Base-by-base conservation (phyloP, 2,113 vertebrate genomes). In the Sander lucioperca region DNA sequence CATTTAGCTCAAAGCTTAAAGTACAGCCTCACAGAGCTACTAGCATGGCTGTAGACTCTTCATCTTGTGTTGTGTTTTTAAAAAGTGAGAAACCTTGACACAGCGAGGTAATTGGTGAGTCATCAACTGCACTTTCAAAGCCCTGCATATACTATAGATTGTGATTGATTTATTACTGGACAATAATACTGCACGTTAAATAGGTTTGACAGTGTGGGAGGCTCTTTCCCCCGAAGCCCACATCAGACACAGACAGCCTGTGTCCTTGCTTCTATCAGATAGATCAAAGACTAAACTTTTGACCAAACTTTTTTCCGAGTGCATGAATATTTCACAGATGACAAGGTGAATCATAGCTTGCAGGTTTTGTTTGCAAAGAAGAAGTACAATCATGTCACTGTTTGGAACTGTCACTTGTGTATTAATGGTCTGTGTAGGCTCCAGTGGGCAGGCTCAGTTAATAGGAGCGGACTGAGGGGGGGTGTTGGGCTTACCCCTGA, bases 261-360 rank as follows among this genome's bases (percentile, higher is more conserved):
- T 91, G 87, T 86, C 89, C 88, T 90, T 91, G 87, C 77, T 83
- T 66, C 81, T n/a, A 83, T 85, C 80, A 81, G 7, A 75, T n/a
- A 45, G 63, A 91, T 82, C 84, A 87, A 64, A 89, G 80, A 63
- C 79, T 70, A 79, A 90, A 93, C 75, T 91, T 91, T 74, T 4
- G 27, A 43, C 79, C 68, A 83, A 94, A 92, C 87, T 91, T 94
- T 43, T 93, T 81, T 57, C 63, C n/a, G 18, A 54, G 86, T 47
- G 18, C 86, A 95, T 96, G 67, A 96, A 96, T 96, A 93, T 95
- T 95, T 95, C 72, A 95, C 50, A 12, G 58, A 73, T 80, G 95
- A 94, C 95, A 95, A 91, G 86, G 87, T 88, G 90, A 95, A 95
- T 95, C 91, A 94, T 43, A 69, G 83, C 78, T 21, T 51, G 83